Conservation (phyloP, 2,797 vertebrate species). For the Cryptoprocta ferox region DNA sequence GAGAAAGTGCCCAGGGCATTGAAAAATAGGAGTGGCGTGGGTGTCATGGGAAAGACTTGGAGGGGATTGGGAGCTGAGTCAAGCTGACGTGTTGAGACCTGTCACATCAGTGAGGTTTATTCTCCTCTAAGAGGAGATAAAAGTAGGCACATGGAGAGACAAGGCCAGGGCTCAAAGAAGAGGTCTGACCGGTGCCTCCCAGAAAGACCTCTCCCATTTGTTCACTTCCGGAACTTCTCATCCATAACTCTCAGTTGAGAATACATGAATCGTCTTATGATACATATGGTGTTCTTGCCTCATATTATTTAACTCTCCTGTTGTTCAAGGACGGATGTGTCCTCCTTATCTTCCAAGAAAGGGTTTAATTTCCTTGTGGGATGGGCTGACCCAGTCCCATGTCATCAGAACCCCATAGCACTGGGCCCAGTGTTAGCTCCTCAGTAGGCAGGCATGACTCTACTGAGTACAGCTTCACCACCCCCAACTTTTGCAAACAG, state of each 20-base stretch:
- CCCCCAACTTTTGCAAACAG: background rate
- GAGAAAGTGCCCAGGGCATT: background rate
- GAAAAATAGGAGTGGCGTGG: background rate
- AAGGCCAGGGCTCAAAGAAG: background rate
- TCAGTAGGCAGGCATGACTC: no score
- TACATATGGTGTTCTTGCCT: background rate
- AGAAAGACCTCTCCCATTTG: background rate
- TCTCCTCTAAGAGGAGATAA: background rate
- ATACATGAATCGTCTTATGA: background rate
- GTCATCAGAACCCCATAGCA: background rate
- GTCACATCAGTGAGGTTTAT: background rate
- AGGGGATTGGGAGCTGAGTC: background rate
- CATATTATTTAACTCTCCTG: background rate
- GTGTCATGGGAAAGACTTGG: background rate
- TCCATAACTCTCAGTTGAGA: background rate
- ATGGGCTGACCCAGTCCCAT: fast-evolving
- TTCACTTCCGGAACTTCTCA: background rate
- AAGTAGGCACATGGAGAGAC: background rate
- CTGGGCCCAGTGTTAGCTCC: background rate
- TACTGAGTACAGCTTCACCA: background rate
- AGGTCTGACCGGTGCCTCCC: background rate
- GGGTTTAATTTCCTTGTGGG: background rate
- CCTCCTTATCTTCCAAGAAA: background rate
- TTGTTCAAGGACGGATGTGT: background rate
- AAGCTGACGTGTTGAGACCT: background rate